Evolutionary conservation across 2,113 vertebrate genomes (phyloP).

Genomic region (Ophiodon elongatus): DNA sequence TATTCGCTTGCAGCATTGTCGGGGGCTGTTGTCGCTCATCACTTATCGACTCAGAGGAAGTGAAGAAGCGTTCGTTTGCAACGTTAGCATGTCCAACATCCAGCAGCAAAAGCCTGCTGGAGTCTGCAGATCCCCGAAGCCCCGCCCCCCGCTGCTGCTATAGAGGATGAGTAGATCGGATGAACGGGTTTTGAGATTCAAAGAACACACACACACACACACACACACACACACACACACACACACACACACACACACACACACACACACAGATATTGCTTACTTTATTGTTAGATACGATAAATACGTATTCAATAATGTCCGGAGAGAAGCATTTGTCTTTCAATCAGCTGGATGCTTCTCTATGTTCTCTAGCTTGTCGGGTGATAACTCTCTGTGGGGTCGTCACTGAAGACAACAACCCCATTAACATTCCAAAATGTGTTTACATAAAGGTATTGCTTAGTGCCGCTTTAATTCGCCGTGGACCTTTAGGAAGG

Average conservation of each 20-base stretch:
- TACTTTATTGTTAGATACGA: not conserved
- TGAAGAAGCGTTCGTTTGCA: not conserved
- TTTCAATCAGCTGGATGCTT: not conserved
- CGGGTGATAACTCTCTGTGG: not conserved
- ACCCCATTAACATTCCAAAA: not conserved
- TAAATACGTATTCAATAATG: not conserved
- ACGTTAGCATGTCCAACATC: not conserved
- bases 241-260: too few relatives aligned
- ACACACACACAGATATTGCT: not conserved
- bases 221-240: too few relatives aligned
- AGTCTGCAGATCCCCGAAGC: too few relatives aligned
- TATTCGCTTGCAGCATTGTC: too few relatives aligned
- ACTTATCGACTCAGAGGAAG: too few relatives aligned
- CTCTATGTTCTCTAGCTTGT: not conserved
- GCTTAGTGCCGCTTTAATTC: not conserved
- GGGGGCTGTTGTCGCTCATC: too few relatives aligned
- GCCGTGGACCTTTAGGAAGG: not conserved
- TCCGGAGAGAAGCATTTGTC: not conserved
- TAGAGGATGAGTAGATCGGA: too few relatives aligned
- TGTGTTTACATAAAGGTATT: not conserved
- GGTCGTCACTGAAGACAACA: not conserved
- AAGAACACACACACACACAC: too few relatives aligned
- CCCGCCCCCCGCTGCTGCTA: too few relatives aligned
- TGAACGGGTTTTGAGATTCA: too few relatives aligned
- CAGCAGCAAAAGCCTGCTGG: too few relatives aligned